phyloP scores from a whole-genome alignment of 2,888 invertebrate species.

The Eupithecia centaureata region DNA sequence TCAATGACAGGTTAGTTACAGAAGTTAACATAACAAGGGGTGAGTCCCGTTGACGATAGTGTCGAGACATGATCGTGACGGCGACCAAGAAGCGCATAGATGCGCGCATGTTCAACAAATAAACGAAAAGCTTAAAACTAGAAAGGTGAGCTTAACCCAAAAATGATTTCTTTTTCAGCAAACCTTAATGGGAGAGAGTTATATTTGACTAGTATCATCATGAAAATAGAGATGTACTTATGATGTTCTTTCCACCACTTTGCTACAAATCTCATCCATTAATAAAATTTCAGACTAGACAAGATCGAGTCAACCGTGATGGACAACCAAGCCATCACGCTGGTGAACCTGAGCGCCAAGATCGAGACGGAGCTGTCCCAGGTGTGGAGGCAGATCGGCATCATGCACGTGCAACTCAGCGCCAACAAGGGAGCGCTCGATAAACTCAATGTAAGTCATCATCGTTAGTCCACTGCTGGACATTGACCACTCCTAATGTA shows the following conservation, averaged over 20 bases:
- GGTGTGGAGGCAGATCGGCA: constrained; percentile 95
- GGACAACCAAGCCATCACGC: constrained; percentile 88
- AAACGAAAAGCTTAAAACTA: too few relatives aligned
- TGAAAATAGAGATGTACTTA: too few relatives aligned
- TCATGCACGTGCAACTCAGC: constrained; percentile 93
- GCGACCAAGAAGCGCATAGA: constrained; percentile 93
- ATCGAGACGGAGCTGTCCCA: constrained; percentile 92
- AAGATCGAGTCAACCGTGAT: constrained; percentile 87
- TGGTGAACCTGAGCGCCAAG: constrained; percentile 89
- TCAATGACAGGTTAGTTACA: constrained; percentile 82
- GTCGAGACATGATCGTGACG: too few relatives aligned
- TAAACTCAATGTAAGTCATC: constrained; percentile 82
- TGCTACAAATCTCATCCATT: neutral
- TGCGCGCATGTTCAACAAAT: too few relatives aligned
- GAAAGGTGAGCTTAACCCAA: too few relatives aligned
- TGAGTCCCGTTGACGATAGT: too few relatives aligned
- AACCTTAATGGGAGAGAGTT: too few relatives aligned
- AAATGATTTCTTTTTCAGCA: too few relatives aligned
- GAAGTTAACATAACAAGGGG: too few relatives aligned
- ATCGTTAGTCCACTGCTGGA: too few relatives aligned
- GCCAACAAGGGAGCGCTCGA: constrained; percentile 90
- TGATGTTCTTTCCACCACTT: neutral
- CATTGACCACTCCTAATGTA: too few relatives aligned
- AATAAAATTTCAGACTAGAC: constrained; percentile 82
- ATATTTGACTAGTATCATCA: too few relatives aligned